Evolutionary conservation across 2,113 vertebrate genomes (phyloP).

Genomic region (Mus pahari): DNA sequence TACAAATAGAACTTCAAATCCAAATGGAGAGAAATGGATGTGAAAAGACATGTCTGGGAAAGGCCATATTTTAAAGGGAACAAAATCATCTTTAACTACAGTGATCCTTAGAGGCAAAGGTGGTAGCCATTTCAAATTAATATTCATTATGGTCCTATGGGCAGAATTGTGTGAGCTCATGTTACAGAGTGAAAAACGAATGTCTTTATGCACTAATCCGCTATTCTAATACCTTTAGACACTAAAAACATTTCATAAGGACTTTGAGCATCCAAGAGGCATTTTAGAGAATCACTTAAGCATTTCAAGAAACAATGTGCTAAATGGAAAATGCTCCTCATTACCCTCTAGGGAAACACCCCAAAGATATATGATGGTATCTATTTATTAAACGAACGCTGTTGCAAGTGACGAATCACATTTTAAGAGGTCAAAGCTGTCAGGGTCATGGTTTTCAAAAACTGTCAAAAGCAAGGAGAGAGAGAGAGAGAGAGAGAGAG

Average conservation of each 20-base stretch:
- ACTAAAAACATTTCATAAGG: not conserved
- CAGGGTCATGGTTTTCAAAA: constrained; percentile 13
- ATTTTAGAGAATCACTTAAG: not conserved
- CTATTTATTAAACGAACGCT: constrained; percentile 25
- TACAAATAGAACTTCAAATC: not conserved
- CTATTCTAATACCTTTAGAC: not conserved
- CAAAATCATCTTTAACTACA: not conserved
- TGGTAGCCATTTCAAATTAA: not conserved
- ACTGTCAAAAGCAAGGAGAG: constrained; percentile 38
- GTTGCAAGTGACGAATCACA: constrained; percentile 47
- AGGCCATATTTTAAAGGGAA: not conserved
- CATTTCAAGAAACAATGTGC: constrained; percentile 45
- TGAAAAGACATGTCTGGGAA: not conserved
- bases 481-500: not conserved
- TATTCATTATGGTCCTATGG: not conserved
- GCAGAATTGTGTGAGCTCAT: not conserved
- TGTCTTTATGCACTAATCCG: not conserved
- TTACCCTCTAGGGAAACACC: not conserved
- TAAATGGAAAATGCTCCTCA: not conserved
- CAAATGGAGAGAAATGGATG: not conserved
- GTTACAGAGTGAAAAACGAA: not conserved
- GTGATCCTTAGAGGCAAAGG: not conserved
- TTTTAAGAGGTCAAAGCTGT: constrained; percentile 43
- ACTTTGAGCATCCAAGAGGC: not conserved
- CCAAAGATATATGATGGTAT: not conserved